phyloP scores from a whole-genome alignment of 2,113 vertebrate species.

The Albula glossodonta region DNA sequence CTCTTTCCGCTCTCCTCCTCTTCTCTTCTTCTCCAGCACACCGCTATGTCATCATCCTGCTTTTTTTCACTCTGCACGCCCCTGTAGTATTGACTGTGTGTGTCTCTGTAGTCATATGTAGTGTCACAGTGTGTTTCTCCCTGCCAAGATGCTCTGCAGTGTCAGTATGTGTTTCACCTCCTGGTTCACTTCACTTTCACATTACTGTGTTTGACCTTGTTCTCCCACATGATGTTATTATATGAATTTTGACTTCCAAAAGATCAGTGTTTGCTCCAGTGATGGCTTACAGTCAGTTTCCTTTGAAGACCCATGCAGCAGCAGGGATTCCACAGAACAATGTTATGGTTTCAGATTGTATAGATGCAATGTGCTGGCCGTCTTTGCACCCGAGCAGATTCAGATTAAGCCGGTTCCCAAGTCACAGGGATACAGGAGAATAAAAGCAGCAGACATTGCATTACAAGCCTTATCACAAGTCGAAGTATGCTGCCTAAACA shows the following conservation, averaged over 20 bases:
- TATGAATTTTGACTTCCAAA: background rate
- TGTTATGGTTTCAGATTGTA: background rate
- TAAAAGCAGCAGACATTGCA: background rate
- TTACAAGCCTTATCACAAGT: background rate
- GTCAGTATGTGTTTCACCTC: no score
- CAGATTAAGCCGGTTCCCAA: background rate
- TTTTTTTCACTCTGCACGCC: background rate
- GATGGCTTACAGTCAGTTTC: background rate
- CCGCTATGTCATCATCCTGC: background rate
- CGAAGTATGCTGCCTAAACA: background rate
- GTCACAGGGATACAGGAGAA: background rate
- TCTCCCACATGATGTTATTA: background rate
- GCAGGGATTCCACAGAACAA: background rate
- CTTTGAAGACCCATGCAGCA: background rate
- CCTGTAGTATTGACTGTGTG: conserved; percentile 17
- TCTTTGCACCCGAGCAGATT: background rate
- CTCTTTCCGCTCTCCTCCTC: background rate
- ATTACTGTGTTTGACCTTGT: background rate
- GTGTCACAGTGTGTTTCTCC: conserved; percentile 26
- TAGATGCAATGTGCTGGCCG: background rate
- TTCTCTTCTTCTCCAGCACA: background rate
- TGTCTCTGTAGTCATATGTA: conserved; percentile 24
- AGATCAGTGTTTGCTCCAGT: background rate
- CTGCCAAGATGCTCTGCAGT: no score
- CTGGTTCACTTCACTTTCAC: background rate